A percentile compares a stretch with the other conserved stretches of the same genome.
phyloP scores from a whole-genome alignment of 2,113 vertebrate species.

The Halichoerus grypus region DNA sequence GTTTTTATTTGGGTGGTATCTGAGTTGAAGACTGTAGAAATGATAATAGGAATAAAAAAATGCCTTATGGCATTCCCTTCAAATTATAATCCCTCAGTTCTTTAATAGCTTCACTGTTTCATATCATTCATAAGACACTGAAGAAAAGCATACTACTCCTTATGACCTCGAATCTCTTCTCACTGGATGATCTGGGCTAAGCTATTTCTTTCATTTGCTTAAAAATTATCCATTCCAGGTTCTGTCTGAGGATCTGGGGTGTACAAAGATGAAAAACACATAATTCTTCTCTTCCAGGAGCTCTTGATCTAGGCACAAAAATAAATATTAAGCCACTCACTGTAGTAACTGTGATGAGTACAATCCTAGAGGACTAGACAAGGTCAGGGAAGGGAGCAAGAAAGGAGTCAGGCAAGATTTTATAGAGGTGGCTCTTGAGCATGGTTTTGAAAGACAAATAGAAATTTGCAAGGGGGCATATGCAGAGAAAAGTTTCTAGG shows the following conservation, averaged over 20 bases:
- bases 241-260: not conserved
- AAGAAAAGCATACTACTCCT: not conserved
- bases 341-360: not conserved
- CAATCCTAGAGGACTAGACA: not conserved
- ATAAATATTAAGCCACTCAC: not conserved
- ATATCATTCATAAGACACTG: not conserved
- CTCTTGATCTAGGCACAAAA: not conserved
- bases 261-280: not conserved
- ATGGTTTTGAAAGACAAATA: not conserved
- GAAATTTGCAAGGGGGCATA: not conserved
- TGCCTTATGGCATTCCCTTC: not conserved
- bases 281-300: not conserved
- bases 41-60: constrained; percentile 36
- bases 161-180: not conserved
- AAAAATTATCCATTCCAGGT: not conserved
- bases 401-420: not conserved
- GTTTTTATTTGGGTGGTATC: constrained; percentile 57
- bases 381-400: not conserved
- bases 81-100: not conserved
- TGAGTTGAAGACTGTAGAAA: constrained; percentile 55
- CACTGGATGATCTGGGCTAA: not conserved
- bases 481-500: not conserved
- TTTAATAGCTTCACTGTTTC: constrained; percentile 50
- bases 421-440: not conserved
- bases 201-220: constrained; percentile 25